Base-by-base conservation (phyloP, 2,113 vertebrate genomes). In the Ploceus nigricollis region DNA sequence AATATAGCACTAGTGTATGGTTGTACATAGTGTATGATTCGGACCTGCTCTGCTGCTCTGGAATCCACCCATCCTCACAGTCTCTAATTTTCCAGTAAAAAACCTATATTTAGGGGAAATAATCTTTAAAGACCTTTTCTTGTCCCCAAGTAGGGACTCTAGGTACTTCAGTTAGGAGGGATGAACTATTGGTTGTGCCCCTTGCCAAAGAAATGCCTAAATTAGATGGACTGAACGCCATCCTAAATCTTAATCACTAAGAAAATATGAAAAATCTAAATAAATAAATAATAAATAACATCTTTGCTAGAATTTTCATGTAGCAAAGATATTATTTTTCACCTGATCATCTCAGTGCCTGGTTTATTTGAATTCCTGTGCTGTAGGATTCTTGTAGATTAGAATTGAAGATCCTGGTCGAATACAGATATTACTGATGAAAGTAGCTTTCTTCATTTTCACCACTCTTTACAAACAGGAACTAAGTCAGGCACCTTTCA, bases 171-270 rank as follows among this genome's bases (percentile, higher is more conserved):
- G 30, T 42, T 65, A 45, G 22, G 42, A 83, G 9, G 13, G 54
- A 61, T 17, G 15, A 33, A 21, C 28, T 61, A 35, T 16, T 1
- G 1, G 10, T 45, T 48, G 45, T 9, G 4, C 1, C 12, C 3
- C 10, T 66, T 42, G 68, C 25, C 63, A 91, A 86, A 83, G 12
- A 83, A 91, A 76, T 65, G 23, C 4, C 48, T 69, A 33, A 68
- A 65, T 63, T 63, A 58, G 7, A 27, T 76, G 54, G 37, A 14
- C 27, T 47, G n/a, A 80, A 48, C 11, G 53, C 11, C 7, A 45
- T 45, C 20, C 17, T 77, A 39, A 61, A 63, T 21, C 66, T 72
- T 48, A 64, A 47, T 82, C 28, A 33, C 8, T 40, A n/a, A 65
- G 42, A 21, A 51, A 53, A 16, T 40, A 33, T 15, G 42, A n/a